Evolutionary conservation across 2,888 invertebrate species (phyloP).

Genomic region (Mesodorylaimus sp.): DNA sequence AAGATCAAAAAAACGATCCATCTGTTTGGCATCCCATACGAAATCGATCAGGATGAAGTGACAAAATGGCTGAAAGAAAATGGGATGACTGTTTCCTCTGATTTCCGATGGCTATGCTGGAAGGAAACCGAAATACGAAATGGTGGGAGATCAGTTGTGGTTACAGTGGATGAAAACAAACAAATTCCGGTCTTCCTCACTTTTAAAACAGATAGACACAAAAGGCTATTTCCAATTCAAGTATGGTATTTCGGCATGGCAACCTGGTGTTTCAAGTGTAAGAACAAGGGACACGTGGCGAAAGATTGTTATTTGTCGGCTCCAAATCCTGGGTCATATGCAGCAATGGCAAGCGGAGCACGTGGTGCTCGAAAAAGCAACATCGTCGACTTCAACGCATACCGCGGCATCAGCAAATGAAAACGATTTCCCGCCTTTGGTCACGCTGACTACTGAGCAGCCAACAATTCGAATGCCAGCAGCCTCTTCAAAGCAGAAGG

Average conservation of each 20-base stretch:
- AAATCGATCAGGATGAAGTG: not conserved
- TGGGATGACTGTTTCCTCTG: not conserved
- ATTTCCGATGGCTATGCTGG: not conserved
- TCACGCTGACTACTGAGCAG: too few relatives aligned
- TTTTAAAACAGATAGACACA: not conserved
- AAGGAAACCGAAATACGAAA: not conserved
- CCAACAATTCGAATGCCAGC: too few relatives aligned
- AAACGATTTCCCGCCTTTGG: too few relatives aligned
- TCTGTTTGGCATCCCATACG: not conserved
- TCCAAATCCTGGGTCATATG: too few relatives aligned
- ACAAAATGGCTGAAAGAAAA: not conserved
- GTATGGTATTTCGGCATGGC: not conserved
- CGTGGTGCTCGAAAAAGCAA: too few relatives aligned
- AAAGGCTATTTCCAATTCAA: not conserved
- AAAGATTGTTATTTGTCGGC: not conserved
- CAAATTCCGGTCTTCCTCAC: not conserved
- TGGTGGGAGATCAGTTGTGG: slow-evolving; percentile 4
- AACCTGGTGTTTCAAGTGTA: not conserved
- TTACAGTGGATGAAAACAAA: not conserved
- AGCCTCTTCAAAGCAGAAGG: too few relatives aligned
- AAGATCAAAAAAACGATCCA: not conserved
- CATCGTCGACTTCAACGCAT: too few relatives aligned
- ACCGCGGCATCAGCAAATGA: too few relatives aligned
- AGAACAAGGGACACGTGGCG: not conserved
- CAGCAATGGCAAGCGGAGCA: too few relatives aligned